Conservation (phyloP, 2,113 vertebrate genomes). For the Verasper variegatus region DNA sequence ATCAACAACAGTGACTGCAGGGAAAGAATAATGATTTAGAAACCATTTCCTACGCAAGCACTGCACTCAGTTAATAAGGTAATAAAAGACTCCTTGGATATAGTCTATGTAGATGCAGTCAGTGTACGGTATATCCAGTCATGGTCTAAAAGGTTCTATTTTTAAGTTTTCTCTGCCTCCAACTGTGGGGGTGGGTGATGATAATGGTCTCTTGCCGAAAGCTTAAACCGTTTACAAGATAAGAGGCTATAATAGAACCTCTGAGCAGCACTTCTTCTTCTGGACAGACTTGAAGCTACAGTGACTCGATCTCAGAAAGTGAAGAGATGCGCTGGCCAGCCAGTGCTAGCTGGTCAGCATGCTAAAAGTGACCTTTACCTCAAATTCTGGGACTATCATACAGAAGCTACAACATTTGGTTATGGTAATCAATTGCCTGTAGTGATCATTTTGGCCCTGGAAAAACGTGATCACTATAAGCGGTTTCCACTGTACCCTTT, state of each 20-base stretch:
- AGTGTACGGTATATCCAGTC: neutral
- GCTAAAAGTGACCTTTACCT: too few relatives aligned
- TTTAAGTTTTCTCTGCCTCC: neutral
- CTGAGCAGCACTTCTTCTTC: too few relatives aligned
- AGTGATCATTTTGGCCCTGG: too few relatives aligned
- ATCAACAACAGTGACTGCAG: constrained; percentile 6
- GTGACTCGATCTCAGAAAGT: too few relatives aligned
- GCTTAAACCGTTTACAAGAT: neutral
- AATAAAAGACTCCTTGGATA: neutral
- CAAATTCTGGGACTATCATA: too few relatives aligned
- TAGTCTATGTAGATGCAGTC: neutral
- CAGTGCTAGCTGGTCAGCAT: too few relatives aligned
- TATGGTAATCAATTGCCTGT: too few relatives aligned
- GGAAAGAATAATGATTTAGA: neutral
- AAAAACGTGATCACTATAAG: too few relatives aligned
- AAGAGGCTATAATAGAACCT: neutral
- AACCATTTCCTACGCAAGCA: neutral
- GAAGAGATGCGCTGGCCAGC: too few relatives aligned
- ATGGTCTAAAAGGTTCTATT: neutral
- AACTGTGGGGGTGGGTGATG: neutral
- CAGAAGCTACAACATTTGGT: too few relatives aligned
- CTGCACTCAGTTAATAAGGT: neutral
- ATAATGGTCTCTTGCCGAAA: neutral
- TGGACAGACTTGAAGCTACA: too few relatives aligned
- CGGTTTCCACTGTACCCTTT: too few relatives aligned